Evolutionary conservation across 1,140 invertebrate genomes (phyloP).

Genomic region (Brachionus sp.): DNA sequence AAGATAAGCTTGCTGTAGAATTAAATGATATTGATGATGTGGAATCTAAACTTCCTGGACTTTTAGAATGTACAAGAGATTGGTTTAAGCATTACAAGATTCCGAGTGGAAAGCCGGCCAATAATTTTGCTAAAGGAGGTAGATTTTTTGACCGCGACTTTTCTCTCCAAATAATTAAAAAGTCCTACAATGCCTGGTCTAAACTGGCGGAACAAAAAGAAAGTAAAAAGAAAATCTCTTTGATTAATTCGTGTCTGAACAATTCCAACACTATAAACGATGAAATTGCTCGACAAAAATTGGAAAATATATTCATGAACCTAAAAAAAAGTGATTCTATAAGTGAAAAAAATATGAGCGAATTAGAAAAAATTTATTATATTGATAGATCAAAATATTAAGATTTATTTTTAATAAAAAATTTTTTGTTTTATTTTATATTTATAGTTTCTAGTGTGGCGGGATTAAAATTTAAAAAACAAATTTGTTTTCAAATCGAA

Average conservation of each 20-base stretch:
- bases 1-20: conserved; percentile 79
- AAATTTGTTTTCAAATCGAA: background rate
- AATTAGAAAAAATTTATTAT: conserved; percentile 36
- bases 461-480: background rate
- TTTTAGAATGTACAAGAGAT: conserved; percentile 86
- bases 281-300: background rate
- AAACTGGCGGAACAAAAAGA: background rate
- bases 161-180: background rate
- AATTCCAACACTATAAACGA: background rate
- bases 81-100: conserved; percentile 99
- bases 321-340: background rate
- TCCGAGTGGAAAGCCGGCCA: conserved; percentile 93
- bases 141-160: conserved; percentile 62
- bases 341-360: background rate
- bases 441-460: background rate
- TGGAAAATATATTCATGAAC: background rate
- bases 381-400: conserved; percentile 5
- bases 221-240: background rate
- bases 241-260: background rate
- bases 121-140: conserved; percentile 96
- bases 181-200: background rate
- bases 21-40: conserved; percentile 83
- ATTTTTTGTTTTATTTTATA: background rate
- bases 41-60: conserved; percentile 84
- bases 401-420: background rate